Base-by-base conservation (phyloP, 2,888 invertebrate species). In the Eupithecia inturbata region DNA sequence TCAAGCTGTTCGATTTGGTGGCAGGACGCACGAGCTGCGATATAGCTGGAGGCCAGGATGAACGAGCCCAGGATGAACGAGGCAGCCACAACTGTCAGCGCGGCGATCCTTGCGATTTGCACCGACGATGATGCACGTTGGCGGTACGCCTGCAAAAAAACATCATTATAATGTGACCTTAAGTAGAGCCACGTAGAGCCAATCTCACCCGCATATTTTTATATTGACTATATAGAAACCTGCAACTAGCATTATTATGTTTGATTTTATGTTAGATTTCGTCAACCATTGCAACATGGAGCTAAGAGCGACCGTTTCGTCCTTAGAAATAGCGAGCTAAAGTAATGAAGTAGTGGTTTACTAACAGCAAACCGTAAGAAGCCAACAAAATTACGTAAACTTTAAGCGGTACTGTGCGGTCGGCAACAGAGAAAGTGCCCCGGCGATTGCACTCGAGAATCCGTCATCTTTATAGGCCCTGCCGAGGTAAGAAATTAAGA, bases 61-160 rank as follows among this genome's bases (percentile, higher is more conserved):
- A 97, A 98, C 77, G 96, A 95, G 79, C 98, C 98, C 84, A 98
- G 92, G 80, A 98, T 96, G 83, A 98, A 95, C 49, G 97, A 96
- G 74, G 97, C 96, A 0, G 96, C 96, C 81, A 98, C 96, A 82
- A 98, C 95, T 77, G 98, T 98, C 80, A 97, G 95, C 66, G 97
- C 98, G 26, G 97, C 96, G 85, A 98, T 97, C 91, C 97, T 96
- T 39, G 98, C 97, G 78, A 98, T 97, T 93, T 98, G 98, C 77
- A 98, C 97, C 69, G 98, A 96, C 66, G 97, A 96, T 75, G 97
- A 96, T 81, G 95, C 95, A 84, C 96, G 95, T 74, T 93, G 92
- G 87, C 97, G 96, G 93, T 98, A 98, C 69, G 98, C 98, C 98
- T 98, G 94, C 14, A 71, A 72, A 67, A 67, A 63, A 28, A 66